Evolutionary conservation across 2,113 vertebrate species (phyloP).

Genomic region (Euleptes europaea): DNA sequence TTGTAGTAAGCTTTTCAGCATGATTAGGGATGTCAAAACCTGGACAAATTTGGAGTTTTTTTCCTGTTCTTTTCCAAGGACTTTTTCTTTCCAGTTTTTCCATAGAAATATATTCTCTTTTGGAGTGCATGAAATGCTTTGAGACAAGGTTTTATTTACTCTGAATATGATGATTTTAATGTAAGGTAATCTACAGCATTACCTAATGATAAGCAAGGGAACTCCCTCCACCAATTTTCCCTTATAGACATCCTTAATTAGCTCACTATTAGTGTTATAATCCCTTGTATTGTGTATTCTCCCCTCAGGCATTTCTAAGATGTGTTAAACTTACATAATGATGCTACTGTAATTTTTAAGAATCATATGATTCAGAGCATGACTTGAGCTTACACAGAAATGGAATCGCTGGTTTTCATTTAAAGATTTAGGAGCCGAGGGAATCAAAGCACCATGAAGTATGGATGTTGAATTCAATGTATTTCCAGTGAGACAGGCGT

Average conservation of each 20-base stretch:
- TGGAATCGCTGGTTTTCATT: neutral
- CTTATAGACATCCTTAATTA: neutral
- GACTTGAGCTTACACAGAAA: slow-evolving; percentile 28
- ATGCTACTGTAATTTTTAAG: neutral
- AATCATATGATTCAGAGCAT: slow-evolving; percentile 52
- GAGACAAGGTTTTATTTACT: too few species aligned
- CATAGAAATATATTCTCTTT: too few species aligned
- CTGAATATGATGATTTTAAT: too few species aligned
- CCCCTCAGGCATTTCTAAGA: neutral
- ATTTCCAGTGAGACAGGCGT: neutral
- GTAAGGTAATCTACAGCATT: too few species aligned
- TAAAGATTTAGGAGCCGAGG: neutral
- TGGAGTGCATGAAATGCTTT: too few species aligned
- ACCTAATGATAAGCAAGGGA: neutral
- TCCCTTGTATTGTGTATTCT: neutral
- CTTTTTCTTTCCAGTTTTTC: too few species aligned
- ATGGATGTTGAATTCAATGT: neutral
- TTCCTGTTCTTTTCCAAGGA: too few species aligned
- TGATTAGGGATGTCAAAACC: too few species aligned
- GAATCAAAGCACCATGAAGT: neutral
- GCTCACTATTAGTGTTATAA: neutral
- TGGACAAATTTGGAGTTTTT: too few species aligned
- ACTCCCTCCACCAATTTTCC: too few species aligned
- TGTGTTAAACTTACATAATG: neutral
- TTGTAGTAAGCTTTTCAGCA: too few species aligned